Conservation (phyloP, 2,113 vertebrate genomes). For the Crocuta crocuta region DNA sequence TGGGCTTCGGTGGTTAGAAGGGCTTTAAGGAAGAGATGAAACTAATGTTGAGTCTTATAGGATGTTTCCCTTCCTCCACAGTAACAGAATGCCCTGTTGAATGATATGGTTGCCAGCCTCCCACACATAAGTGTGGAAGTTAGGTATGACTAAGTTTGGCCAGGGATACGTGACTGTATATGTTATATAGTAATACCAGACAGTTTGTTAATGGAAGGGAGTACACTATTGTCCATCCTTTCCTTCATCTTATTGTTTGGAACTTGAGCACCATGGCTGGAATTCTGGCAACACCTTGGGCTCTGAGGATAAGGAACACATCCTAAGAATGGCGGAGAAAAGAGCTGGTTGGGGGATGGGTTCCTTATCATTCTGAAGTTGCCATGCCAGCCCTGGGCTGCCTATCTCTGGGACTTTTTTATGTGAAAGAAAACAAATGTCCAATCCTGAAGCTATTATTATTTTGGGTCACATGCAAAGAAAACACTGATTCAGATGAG, state of each 20-base stretch:
- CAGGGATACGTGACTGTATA: neutral
- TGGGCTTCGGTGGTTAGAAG: neutral
- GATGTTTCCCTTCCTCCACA: neutral
- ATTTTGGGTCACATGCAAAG: neutral
- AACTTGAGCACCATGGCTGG: neutral
- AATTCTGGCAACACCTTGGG: neutral
- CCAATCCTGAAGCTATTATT: neutral
- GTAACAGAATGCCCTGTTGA: neutral
- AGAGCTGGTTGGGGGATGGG: neutral
- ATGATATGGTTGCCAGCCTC: neutral
- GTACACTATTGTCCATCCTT: neutral
- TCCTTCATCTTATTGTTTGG: neutral
- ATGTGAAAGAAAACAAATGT: constrained; percentile 5
- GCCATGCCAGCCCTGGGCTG: neutral
- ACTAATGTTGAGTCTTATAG: neutral
- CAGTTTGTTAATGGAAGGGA: neutral
- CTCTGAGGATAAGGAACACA: neutral
- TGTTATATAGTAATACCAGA: neutral
- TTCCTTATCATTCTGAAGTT: neutral
- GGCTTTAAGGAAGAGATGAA: neutral
- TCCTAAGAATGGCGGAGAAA: neutral
- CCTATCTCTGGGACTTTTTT: neutral
- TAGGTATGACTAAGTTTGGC: neutral
- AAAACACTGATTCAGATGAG: neutral
- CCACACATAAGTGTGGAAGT: neutral